Evolutionary conservation across 2,113 vertebrate species (phyloP).

Genomic region (Spermophilus dauricus): DNA sequence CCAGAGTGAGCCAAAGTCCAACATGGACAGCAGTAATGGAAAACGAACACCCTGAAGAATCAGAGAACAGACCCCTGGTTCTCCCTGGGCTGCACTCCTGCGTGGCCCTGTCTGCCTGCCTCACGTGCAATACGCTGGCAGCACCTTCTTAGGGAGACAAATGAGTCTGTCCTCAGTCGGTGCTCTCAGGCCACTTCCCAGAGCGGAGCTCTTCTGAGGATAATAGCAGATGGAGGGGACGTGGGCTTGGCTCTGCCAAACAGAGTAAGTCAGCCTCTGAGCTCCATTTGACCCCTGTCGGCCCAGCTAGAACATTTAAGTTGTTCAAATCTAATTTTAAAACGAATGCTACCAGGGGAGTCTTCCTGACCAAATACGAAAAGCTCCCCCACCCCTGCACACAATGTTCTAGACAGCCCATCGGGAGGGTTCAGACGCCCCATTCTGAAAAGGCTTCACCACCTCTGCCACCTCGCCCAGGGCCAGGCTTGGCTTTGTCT

Average conservation of each 20-base stretch:
- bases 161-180: not conserved
- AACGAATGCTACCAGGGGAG: not conserved
- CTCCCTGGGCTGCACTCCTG: not conserved
- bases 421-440: not conserved
- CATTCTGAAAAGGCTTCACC: not conserved
- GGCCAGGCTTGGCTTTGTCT: conserved; percentile 42
- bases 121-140: fast-evolving
- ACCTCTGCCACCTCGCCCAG: conserved; percentile 27
- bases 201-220: conserved; percentile 77
- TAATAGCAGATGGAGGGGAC: conserved; percentile 44
- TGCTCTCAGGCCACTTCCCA: conserved; percentile 69
- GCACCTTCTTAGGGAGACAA: not conserved
- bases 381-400: not conserved
- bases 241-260: conserved; percentile 56
- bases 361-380: conserved; percentile 43
- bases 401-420: not conserved
- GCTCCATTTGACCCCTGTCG: not conserved
- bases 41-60: not conserved
- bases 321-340: conserved; percentile 56
- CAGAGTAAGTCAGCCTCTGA: conserved; percentile 57
- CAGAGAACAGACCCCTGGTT: not conserved
- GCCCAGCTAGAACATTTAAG: not conserved
- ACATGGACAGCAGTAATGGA: not conserved
- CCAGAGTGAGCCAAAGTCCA: not conserved
- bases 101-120: not conserved